phyloP scores from a whole-genome alignment of 2,797 vertebrate species.

The Nyctibius grandis region DNA sequence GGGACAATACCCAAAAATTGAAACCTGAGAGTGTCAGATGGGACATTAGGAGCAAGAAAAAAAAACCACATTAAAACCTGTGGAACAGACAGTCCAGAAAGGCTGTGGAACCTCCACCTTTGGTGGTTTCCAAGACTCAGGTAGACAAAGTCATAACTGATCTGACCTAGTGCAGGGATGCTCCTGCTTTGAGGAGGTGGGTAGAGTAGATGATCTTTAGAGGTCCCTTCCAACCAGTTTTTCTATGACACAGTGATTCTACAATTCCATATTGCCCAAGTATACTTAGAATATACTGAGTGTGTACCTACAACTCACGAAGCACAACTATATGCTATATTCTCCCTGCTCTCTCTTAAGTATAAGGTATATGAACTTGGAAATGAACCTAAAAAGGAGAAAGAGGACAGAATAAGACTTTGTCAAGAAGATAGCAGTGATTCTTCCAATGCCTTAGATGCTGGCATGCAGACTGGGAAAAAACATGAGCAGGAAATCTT shows the following conservation, averaged over 20 bases:
- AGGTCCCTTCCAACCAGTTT: not conserved
- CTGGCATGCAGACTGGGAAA: not conserved
- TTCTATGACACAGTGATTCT: not conserved
- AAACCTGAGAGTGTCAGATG: not conserved
- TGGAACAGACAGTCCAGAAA: not conserved
- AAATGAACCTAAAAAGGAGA: not conserved
- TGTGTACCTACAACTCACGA: not conserved
- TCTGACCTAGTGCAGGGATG: not conserved
- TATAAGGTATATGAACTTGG: not conserved
- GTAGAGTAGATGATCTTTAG: rapidly evolving
- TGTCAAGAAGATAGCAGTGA: not conserved
- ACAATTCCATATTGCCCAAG: not conserved
- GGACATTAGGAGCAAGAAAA: not conserved
- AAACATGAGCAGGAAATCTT: not conserved
- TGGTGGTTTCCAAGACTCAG: not conserved
- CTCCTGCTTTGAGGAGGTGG: not conserved
- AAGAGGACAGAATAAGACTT: not conserved
- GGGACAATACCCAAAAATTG: not conserved
- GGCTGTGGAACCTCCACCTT: not conserved
- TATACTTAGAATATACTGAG: not conserved
- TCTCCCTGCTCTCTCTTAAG: not conserved
- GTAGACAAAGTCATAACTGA: not conserved
- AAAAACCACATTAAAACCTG: not conserved
- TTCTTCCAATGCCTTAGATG: not conserved
- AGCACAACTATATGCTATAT: not conserved